phyloP scores from a whole-genome alignment of 35 echinoderm and acorn worm genomes.

The Ptychodera flava region DNA sequence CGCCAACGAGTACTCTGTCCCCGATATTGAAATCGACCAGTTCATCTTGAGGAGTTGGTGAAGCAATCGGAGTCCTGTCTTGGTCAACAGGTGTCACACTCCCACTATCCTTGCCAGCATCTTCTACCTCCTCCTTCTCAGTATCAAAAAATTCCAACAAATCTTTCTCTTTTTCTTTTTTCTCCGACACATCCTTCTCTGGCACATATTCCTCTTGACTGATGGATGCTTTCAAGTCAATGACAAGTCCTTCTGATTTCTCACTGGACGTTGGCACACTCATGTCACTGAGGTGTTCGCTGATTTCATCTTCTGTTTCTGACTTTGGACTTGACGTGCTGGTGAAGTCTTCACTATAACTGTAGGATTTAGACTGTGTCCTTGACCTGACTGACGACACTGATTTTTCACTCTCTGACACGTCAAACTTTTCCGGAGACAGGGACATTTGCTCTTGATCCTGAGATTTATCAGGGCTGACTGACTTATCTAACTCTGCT shows the following conservation, averaged over 20 bases:
- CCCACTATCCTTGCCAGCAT: not conserved
- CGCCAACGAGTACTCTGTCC: conserved; percentile 49
- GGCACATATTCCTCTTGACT: conserved; percentile 18
- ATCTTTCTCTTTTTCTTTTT: conserved; percentile 21
- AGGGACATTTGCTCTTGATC: not conserved
- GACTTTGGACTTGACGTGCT: conserved; percentile 38
- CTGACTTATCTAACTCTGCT: not conserved
- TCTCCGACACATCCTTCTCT: not conserved
- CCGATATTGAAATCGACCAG: conserved; percentile 38
- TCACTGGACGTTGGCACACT: conserved; percentile 27
- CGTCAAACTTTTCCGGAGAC: not conserved
- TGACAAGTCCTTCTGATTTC: conserved; percentile 31
- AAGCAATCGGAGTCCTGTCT: not conserved
- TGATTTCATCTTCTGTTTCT: conserved; percentile 95
- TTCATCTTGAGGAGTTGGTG: conserved; percentile 9
- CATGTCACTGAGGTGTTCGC: conserved; percentile 74
- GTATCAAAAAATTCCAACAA: not conserved
- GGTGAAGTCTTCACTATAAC: conserved; percentile 73
- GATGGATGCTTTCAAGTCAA: conserved; percentile 33
- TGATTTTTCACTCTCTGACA: not conserved
- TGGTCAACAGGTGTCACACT: not conserved
- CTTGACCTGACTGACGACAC: not conserved
- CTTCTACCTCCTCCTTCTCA: conserved; percentile 9
- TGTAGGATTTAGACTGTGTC: conserved; percentile 19
- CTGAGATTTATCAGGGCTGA: not conserved